Percentiles rank a stretch among this genome's conserved stretches.
Evolutionary conservation across 2,888 invertebrate genomes (phyloP).

Genomic region (Vesta saturnalis): DNA sequence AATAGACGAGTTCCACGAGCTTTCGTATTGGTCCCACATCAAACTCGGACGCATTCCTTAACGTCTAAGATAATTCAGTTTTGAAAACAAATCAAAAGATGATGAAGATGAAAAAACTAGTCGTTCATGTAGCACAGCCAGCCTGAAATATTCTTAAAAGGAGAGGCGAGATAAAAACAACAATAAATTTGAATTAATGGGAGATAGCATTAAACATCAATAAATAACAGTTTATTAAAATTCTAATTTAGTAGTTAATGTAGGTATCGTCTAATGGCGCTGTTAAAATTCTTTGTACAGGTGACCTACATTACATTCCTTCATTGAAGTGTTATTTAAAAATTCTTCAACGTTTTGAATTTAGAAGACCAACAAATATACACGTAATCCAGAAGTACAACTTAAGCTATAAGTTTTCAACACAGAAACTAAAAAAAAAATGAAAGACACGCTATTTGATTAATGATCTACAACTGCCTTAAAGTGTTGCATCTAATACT

Average conservation of each 20-base stretch:
- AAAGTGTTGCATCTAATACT: not conserved
- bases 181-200: slow-evolving; percentile 2
- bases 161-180: not conserved
- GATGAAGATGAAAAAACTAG: too few species aligned
- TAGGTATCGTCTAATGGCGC: not conserved
- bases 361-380: too few species aligned
- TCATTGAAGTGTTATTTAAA: not conserved
- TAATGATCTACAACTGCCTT: not conserved
- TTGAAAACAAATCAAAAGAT: too few species aligned
- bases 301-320: slow-evolving; percentile 10
- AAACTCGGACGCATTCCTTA: too few species aligned
- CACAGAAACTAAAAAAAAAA: not conserved
- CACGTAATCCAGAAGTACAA: too few species aligned
- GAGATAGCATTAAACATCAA: not conserved
- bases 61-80: too few species aligned
- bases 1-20: slow-evolving; percentile 1
- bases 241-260: slow-evolving; percentile 9
- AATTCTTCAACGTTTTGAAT: too few species aligned
- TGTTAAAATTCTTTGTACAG: slow-evolving; percentile 11
- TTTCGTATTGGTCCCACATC: too few species aligned
- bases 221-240: slow-evolving; percentile 11
- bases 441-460: not conserved
- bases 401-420: not conserved
- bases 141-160: too few species aligned
- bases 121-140: too few species aligned